Evolutionary conservation across 2,797 vertebrate species (phyloP), one percentile per base, ranked within the genome.

Genomic region (Alectoris magna): DNA sequence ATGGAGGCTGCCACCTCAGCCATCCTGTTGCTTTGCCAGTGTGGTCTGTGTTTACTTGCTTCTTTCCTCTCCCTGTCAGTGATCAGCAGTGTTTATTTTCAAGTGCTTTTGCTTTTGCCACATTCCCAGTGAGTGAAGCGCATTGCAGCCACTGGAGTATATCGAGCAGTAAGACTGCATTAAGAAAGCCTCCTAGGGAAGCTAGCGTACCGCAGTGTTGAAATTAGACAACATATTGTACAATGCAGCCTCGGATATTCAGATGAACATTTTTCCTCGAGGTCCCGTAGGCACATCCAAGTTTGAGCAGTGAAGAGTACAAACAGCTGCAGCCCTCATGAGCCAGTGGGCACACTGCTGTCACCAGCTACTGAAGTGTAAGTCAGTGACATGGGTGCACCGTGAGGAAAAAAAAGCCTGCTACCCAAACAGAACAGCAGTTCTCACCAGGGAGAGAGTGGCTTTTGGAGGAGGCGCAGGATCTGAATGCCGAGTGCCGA

Each of bases 181-280:
- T 84, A 94, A 79, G 91, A 38, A 92, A 93, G 38, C 44, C 90
- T 95, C 85, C 76, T 24, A 79, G 84, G 90, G 88, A 92, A 94
- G 60, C 48, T 13, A 26, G 71, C 1, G 0, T 67, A 24, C 67
- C 68, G 44, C 86, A 6, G 74, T 62, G 90, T 58, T 67, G 90
- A 80, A 94, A 94, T 95, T 84, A 94, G 71, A 82, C 90, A 91
- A 87, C 95, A 90, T 91, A 94, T 95, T 96, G 93, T 94, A 82
- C 64, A 88, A 87, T 91, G 84, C 14, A 14, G 74, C 64, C 81
- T 87, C 60, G 27, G 83, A 93, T 87, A 94, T 64, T 90, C 88
- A 87, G 83, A 88, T 46, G 62, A 74, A 90, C 74, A n/a, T 80
- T 80, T 93, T 94, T 91, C 68, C 72, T 93, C 1, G 6, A 66